These are phyloP conservation scores for Corella eumyota DNA, from an alignment of 23 tunicate species.

Conservation along the genomic window DNA sequence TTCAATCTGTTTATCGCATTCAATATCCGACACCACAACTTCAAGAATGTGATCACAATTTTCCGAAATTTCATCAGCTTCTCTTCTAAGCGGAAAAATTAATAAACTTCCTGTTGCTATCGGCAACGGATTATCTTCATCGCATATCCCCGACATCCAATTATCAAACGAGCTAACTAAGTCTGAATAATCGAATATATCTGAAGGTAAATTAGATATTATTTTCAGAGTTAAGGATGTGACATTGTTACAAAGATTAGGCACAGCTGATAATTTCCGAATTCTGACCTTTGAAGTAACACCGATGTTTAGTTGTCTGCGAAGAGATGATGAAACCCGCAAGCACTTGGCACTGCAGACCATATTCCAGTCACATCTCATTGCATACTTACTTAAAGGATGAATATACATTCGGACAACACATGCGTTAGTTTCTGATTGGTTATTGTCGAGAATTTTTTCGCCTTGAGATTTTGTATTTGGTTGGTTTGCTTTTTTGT, in stretches of 20 bases:
- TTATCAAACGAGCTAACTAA: conserved; percentile 26
- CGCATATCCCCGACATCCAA: conserved; percentile 42
- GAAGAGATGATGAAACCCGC: conserved; percentile 33
- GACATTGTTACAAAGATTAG: conserved; percentile 7
- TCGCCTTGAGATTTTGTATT: background rate
- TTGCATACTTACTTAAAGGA: conserved; percentile 44
- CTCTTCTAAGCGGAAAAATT: conserved; percentile 8
- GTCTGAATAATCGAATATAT: background rate
- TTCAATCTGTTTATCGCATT: background rate
- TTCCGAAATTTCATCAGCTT: background rate
- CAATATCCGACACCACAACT: conserved; percentile 19
- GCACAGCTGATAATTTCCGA: conserved; percentile 13
- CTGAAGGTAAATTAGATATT: background rate
- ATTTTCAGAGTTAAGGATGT: conserved; percentile 7
- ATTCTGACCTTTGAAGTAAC: conserved; percentile 51
- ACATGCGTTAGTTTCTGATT: conserved; percentile 1
- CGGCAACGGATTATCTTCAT: conserved; percentile 42
- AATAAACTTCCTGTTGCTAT: conserved; percentile 39
- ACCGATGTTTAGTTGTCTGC: conserved; percentile 61
- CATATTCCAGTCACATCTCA: conserved; percentile 25
- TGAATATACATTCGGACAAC: conserved; percentile 74
- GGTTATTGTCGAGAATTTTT: background rate
- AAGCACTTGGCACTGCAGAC: conserved; percentile 10
- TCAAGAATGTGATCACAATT: conserved; percentile 13
- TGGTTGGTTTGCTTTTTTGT: background rate